Percentiles rank a stretch among this genome's conserved stretches.
Evolutionary conservation across 2,888 invertebrate genomes (phyloP).

Genomic region (Omphaloscelis lunosa): DNA sequence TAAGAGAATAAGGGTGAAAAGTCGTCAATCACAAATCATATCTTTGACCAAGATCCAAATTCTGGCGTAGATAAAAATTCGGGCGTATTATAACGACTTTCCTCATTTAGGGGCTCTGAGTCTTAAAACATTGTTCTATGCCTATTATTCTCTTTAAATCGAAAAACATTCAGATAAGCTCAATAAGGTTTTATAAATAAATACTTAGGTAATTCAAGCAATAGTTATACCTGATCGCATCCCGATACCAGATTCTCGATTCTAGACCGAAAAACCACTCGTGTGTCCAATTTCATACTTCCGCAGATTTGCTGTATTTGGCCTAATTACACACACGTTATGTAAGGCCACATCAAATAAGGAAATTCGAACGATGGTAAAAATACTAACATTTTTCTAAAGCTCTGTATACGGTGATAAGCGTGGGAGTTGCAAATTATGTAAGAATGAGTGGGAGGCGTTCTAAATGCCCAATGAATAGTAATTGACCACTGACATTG

Average conservation of each 20-base stretch:
- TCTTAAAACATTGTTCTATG: neutral
- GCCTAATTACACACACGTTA: constrained; percentile 15
- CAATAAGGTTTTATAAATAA: constrained; percentile 1
- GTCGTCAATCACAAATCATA: no score
- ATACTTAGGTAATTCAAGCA: neutral
- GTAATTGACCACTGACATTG: constrained; percentile 32
- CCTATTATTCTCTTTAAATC: neutral
- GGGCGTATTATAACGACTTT: neutral
- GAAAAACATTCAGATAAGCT: neutral
- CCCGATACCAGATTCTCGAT: neutral
- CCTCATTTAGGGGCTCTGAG: neutral
- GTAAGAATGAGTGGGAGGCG: constrained; percentile 23
- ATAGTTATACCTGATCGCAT: neutral
- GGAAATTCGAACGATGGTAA: constrained; percentile 15
- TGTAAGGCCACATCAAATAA: neutral
- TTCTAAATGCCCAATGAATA: constrained; percentile 5
- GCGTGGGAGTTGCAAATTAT: constrained; percentile 33
- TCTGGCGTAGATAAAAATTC: neutral
- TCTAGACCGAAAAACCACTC: neutral
- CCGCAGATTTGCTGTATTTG: constrained; percentile 9
- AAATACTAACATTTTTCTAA: constrained; percentile 3
- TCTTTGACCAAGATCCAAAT: no score
- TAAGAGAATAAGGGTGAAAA: no score
- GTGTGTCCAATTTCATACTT: constrained; percentile 9
- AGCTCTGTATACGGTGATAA: neutral